A percentile compares a stretch with the other conserved stretches of the same genome.
Conservation (phyloP, 2,113 vertebrate genomes). For the Brienomyrus longianalis region DNA sequence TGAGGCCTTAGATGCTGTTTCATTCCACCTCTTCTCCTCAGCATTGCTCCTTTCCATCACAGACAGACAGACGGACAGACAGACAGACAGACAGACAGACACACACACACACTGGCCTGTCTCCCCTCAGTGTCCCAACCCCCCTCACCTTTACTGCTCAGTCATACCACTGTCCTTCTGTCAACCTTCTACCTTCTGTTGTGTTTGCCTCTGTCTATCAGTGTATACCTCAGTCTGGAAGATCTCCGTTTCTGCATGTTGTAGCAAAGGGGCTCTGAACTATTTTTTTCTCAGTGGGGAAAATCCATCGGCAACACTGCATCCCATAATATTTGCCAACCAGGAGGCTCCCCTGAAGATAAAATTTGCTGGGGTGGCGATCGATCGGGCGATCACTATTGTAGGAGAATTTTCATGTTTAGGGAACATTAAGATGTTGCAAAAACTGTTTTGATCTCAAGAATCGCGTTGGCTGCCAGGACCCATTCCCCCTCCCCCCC, state of each 20-base stretch:
- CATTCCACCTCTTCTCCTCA: neutral
- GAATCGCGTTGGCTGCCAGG: neutral
- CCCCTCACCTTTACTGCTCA: neutral
- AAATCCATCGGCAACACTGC: neutral
- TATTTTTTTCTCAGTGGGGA: neutral
- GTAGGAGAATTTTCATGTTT: neutral
- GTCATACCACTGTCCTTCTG: neutral
- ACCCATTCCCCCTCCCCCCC: neutral
- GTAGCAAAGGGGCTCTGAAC: neutral
- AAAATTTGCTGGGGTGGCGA: neutral
- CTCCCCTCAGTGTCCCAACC: conserved; percentile 6
- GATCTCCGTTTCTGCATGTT: neutral
- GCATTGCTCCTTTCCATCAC: neutral
- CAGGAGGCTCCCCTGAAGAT: neutral
- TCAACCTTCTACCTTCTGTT: neutral
- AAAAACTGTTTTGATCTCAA: neutral
- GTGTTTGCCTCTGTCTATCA: neutral
- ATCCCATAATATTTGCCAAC: neutral
- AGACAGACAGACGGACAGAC: neutral
- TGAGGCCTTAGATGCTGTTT: neutral
- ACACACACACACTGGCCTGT: neutral
- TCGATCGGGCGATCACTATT: neutral
- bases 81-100: neutral
- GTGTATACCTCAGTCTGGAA: neutral
- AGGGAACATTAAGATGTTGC: neutral